Conservation (phyloP, 1,140 invertebrate genomes). For the Ganaspis sp. region DNA sequence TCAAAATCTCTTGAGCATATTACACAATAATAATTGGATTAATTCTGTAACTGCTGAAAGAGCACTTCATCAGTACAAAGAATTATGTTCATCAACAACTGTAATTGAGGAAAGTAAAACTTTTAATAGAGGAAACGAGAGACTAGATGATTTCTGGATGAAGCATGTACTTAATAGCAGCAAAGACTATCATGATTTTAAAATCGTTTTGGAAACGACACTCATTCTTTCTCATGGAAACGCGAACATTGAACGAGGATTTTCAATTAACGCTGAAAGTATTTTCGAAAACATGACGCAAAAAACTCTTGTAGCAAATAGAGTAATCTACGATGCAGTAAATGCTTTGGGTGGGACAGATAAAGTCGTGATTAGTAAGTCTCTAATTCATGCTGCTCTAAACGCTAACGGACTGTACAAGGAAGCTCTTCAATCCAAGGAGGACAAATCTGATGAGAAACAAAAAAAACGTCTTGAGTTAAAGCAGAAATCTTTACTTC, state of each 20-base stretch:
- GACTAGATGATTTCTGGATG: slow-evolving; percentile 36
- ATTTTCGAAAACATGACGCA: slow-evolving; percentile 33
- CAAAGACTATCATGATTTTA: slow-evolving; percentile 20
- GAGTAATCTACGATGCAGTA: slow-evolving; percentile 36
- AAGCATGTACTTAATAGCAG: not conserved
- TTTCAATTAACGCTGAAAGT: slow-evolving; percentile 41
- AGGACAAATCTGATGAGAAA: not conserved
- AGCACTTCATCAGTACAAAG: slow-evolving; percentile 20
- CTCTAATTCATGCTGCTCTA: slow-evolving; percentile 26
- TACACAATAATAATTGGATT: slow-evolving; percentile 33
- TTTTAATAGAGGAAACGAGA: slow-evolving; percentile 32
- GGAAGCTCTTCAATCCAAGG: slow-evolving; percentile 9
- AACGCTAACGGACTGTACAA: slow-evolving; percentile 34
- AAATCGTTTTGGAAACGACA: slow-evolving; percentile 32
- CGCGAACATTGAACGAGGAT: slow-evolving; percentile 36
- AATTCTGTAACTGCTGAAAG: slow-evolving; percentile 30
- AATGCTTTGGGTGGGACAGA: slow-evolving; percentile 5
- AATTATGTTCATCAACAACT: not conserved
- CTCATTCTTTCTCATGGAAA: slow-evolving; percentile 40
- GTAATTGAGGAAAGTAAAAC: slow-evolving; percentile 24
- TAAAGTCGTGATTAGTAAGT: slow-evolving; percentile 31
- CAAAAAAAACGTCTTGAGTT: not conserved
- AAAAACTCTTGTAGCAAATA: slow-evolving; percentile 34
- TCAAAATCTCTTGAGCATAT: slow-evolving; percentile 19
- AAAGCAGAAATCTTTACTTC: not conserved